These are phyloP conservation scores for Aspidiotus rigidus DNA, from an alignment of 2,888 invertebrate genomes.

Conservation along the genomic window DNA sequence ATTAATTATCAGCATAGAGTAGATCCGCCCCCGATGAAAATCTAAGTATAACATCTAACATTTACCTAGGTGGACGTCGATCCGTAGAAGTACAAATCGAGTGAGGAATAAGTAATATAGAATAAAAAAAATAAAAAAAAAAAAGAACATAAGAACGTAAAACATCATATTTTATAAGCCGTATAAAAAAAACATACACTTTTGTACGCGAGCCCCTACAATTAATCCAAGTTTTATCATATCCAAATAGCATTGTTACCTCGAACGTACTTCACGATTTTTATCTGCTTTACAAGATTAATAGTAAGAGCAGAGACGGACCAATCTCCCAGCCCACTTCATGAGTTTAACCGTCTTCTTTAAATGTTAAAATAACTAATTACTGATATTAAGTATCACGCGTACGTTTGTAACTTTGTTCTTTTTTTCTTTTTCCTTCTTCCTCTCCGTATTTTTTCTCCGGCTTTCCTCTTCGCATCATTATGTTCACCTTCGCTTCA, in stretches of 20 bases:
- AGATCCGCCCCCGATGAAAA: not conserved
- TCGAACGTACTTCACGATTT: constrained; percentile 24
- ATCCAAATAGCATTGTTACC: constrained; percentile 29
- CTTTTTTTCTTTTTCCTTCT: constrained; percentile 8
- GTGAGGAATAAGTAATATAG: too few species aligned
- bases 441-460: not conserved
- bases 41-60: not conserved
- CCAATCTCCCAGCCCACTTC: constrained; percentile 20
- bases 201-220: constrained; percentile 22
- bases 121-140: not conserved
- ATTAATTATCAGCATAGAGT: not conserved
- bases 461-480: not conserved
- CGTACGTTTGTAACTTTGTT: not conserved
- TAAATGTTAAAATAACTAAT: constrained; percentile 29
- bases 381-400: constrained; percentile 25
- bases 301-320: constrained; percentile 16
- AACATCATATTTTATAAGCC: constrained; percentile 7
- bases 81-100: too few species aligned
- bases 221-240: constrained; percentile 31
- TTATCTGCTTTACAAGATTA: constrained; percentile 33
- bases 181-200: constrained; percentile 12
- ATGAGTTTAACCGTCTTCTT: constrained; percentile 14
- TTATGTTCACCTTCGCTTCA: not conserved
- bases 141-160: not conserved
- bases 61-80: too few species aligned